Evolutionary conservation across 2,888 invertebrate genomes (phyloP).

Genomic region (Crossocerus cetratus): DNA sequence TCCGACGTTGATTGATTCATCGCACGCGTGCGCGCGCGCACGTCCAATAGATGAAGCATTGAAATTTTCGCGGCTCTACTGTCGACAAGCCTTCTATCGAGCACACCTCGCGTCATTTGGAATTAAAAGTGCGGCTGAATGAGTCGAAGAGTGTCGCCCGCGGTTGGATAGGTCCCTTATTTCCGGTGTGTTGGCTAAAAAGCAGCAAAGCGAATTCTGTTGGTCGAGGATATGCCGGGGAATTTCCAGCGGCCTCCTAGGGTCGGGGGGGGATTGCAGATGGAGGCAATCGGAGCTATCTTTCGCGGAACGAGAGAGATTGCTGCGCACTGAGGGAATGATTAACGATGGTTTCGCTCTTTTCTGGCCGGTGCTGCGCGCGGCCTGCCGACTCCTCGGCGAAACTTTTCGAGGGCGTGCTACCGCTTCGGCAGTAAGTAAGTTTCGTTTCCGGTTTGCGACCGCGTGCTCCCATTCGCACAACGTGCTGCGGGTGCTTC

Average conservation of each 20-base stretch:
- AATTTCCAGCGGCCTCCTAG: slow-evolving; percentile 25
- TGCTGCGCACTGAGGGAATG: slow-evolving; percentile 43
- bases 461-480: slow-evolving; percentile 48
- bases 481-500: slow-evolving; percentile 48
- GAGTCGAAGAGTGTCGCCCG: not conserved
- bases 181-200: slow-evolving; percentile 20
- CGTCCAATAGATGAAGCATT: not conserved
- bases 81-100: no score
- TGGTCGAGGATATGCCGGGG: slow-evolving; percentile 17
- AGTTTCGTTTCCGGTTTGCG: slow-evolving; percentile 52
- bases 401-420: slow-evolving; percentile 45
- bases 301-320: slow-evolving; percentile 38
- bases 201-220: slow-evolving; percentile 15
- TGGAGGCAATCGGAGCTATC: slow-evolving; percentile 49
- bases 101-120: no score
- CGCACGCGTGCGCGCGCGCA: no score
- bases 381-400: slow-evolving; percentile 26
- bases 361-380: slow-evolving; percentile 16
- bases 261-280: not conserved
- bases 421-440: slow-evolving; percentile 26
- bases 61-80: not conserved
- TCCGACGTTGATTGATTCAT: slow-evolving; percentile 1
- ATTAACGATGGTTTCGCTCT: slow-evolving; percentile 49
- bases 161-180: not conserved
- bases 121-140: not conserved